Evolutionary conservation across 2,888 invertebrate species (phyloP).

Genomic region (Hermaeophaga mercurialis): DNA sequence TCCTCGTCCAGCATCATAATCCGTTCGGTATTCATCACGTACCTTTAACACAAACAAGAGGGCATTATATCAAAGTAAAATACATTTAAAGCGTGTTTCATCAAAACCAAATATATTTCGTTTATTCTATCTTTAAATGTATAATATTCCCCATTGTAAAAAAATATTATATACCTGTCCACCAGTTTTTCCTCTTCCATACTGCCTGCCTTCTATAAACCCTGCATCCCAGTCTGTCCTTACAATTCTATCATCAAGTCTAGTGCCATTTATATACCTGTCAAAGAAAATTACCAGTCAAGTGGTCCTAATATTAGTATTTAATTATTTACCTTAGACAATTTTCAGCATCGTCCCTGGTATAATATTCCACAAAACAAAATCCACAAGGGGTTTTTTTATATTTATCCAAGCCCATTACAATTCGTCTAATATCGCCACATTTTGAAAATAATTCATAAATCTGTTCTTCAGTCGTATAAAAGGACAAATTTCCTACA

Average conservation of each 20-base stretch:
- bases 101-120: too few species aligned
- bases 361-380: constrained; percentile 96
- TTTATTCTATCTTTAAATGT: too few species aligned
- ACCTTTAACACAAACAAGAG: constrained; percentile 79
- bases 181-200: constrained; percentile 96
- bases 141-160: background rate
- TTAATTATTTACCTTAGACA: constrained; percentile 68
- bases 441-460: constrained; percentile 95
- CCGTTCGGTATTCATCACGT: constrained; percentile 96
- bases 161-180: constrained; percentile 76
- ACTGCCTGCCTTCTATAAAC: constrained; percentile 97
- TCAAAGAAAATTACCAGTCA: too few species aligned
- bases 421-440: constrained; percentile 91
- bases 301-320: too few species aligned
- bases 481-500: constrained; percentile 97
- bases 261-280: constrained; percentile 95
- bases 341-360: constrained; percentile 74
- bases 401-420: constrained; percentile 98
- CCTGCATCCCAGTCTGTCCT: constrained; percentile 99
- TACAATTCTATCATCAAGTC: constrained; percentile 95
- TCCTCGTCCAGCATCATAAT: constrained; percentile 95
- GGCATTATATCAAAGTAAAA: too few species aligned
- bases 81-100: too few species aligned
- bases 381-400: constrained; percentile 99
- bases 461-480: constrained; percentile 98